Percentiles rank a stretch among this genome's conserved stretches.
Conservation (phyloP, 2,888 invertebrate species). For the Chymomyza fuscimana region DNA sequence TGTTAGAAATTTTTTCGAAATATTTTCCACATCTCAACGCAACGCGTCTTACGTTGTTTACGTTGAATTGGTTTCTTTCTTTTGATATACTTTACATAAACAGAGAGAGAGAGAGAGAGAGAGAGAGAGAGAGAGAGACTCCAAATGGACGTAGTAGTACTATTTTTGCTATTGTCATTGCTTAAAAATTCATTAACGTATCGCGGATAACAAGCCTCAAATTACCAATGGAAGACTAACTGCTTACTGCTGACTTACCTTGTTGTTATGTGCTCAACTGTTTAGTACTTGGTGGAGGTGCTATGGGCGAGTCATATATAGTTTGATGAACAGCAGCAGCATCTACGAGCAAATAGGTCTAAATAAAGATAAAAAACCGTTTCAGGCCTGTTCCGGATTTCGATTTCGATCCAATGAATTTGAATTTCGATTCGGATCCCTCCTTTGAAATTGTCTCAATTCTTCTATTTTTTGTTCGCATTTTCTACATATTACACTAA, state of each 20-base stretch:
- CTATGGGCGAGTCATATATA: background rate
- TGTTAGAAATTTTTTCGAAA: conserved; percentile 26
- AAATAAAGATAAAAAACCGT: too few species aligned
- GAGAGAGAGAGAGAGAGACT: background rate
- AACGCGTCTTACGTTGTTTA: background rate
- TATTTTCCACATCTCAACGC: conserved; percentile 1
- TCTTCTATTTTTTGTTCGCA: too few species aligned
- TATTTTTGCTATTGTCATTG: conserved; percentile 37
- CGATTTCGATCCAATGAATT: too few species aligned
- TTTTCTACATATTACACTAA: too few species aligned
- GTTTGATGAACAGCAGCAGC: too few species aligned
- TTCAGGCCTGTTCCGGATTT: too few species aligned
- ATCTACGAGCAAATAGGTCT: too few species aligned
- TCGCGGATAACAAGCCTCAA: conserved; percentile 67
- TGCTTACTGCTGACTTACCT: background rate
- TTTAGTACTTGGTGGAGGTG: conserved; percentile 48
- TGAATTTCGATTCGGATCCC: too few species aligned
- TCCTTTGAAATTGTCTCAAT: too few species aligned
- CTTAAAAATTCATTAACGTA: conserved; percentile 72
- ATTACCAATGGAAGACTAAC: conserved; percentile 55
- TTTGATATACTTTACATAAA: conserved; percentile 33
- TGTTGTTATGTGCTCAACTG: conserved; percentile 51
- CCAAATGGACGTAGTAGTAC: background rate
- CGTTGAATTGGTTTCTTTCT: conserved; percentile 8
- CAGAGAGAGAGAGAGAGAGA: background rate